phyloP scores from a whole-genome alignment of 1,140 invertebrate species.

The Mamestra configurata region DNA sequence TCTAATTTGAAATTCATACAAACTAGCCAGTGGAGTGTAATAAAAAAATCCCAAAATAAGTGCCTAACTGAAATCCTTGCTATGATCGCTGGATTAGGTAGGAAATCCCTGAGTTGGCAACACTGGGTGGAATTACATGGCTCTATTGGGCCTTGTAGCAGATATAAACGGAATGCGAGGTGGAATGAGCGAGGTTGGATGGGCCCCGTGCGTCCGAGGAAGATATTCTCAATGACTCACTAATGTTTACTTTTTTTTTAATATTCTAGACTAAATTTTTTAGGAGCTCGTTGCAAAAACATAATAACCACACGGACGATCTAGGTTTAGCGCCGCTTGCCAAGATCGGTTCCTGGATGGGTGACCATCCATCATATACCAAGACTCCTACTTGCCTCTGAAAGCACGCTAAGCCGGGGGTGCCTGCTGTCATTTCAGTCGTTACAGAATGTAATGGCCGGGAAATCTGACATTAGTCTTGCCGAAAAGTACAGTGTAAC shows the following conservation, averaged over 20 bases:
- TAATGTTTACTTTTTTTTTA: neutral
- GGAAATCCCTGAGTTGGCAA: slow-evolving; percentile 54
- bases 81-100: slow-evolving; percentile 25
- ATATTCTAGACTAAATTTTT: neutral
- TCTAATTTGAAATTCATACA: slow-evolving; percentile 46
- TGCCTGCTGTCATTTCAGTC: too few species aligned
- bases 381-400: too few species aligned
- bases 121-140: slow-evolving; percentile 39
- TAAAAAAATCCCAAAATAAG: slow-evolving; percentile 39
- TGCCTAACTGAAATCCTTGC: slow-evolving; percentile 30
- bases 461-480: too few species aligned
- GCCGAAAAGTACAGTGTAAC: too few species aligned
- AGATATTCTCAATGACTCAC: neutral
- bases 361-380: too few species aligned
- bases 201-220: slow-evolving; percentile 34
- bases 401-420: too few species aligned
- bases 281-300: too few species aligned
- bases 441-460: too few species aligned
- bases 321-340: too few species aligned
- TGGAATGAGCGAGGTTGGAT: slow-evolving; percentile 26
- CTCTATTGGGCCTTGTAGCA: slow-evolving; percentile 37
- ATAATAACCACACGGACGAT: too few species aligned
- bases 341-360: too few species aligned
- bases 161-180: slow-evolving; percentile 41
- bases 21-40: slow-evolving; percentile 15